These are phyloP conservation scores for Trypoxylon attenuatum DNA, from an alignment of 2,888 invertebrate species.

Conservation along the genomic window DNA sequence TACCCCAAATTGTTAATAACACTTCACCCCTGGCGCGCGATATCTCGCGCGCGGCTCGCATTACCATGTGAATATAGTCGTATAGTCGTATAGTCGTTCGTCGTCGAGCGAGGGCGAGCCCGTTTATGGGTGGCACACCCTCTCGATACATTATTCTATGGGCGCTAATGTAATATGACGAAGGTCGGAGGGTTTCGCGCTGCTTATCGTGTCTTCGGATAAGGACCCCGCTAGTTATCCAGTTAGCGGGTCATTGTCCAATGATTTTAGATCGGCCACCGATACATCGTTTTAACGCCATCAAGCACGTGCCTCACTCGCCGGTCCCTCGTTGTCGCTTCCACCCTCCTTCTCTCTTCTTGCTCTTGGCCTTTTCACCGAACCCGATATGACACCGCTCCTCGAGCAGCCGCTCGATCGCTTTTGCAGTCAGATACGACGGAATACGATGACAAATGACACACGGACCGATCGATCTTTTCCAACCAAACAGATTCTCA, in stretches of 20 bases:
- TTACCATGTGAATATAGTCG: conserved; percentile 74
- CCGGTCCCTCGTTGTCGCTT: background rate
- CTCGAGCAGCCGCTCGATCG: background rate
- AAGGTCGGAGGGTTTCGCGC: conserved; percentile 39
- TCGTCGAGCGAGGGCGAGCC: conserved; percentile 42
- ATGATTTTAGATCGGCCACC: conserved; percentile 70
- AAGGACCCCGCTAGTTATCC: conserved; percentile 70
- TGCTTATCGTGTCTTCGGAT: conserved; percentile 62
- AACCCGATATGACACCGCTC: background rate
- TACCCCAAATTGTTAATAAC: conserved; percentile 72
- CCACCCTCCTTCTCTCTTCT: conserved; percentile 4
- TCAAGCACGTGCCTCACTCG: conserved; percentile 35
- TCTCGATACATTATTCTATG: conserved; percentile 69
- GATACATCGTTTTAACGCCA: conserved; percentile 61
- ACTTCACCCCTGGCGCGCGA: conserved; percentile 63
- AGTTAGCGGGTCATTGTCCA: conserved; percentile 72
- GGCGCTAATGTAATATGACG: conserved; percentile 71
- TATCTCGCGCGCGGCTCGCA: conserved; percentile 63
- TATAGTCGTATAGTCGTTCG: conserved; percentile 63
- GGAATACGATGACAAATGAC: conserved; percentile 65
- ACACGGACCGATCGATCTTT: conserved; percentile 57
- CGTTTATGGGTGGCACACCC: conserved; percentile 52
- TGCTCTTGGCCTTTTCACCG: conserved; percentile 16
- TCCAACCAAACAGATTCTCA: conserved; percentile 55
- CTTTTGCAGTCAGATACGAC: conserved; percentile 21